These are phyloP conservation scores for Phenganax subtilis DNA, from an alignment of 92 coral and sea anemone species.

Conservation along the genomic window DNA sequence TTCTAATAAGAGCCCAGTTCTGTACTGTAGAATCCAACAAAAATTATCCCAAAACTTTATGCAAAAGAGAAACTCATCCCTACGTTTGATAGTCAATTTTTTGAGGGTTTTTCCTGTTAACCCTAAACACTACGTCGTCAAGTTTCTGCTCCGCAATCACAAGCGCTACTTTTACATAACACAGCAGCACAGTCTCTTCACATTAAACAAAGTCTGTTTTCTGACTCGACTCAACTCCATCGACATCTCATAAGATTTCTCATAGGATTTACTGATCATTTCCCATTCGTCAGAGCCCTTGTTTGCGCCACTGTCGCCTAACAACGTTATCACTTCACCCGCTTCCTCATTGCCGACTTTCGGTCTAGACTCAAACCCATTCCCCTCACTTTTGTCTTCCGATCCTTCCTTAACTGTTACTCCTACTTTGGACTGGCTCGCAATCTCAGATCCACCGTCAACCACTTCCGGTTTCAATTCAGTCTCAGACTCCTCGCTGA, in stretches of 20 bases:
- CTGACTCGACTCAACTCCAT: conserved; percentile 19
- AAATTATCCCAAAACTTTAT: too few relatives aligned
- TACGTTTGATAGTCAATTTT: too few relatives aligned
- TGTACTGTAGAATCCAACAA: too few relatives aligned
- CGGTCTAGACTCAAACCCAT: neutral
- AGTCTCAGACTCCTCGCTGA: conserved; percentile 23
- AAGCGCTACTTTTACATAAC: neutral
- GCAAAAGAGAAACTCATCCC: too few relatives aligned
- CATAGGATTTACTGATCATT: conserved; percentile 5
- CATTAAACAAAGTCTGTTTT: conserved; percentile 28
- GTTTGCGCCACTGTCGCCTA: neutral
- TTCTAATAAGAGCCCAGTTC: too few relatives aligned
- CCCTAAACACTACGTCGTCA: too few relatives aligned
- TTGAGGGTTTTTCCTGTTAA: too few relatives aligned
- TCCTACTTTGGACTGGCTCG: neutral
- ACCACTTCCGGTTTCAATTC: neutral
- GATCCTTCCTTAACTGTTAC: too few relatives aligned
- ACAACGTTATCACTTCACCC: neutral
- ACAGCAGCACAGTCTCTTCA: conserved; percentile 35
- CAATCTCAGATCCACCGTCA: neutral
- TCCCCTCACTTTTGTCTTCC: neutral
- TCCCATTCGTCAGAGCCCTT: conserved; percentile 25
- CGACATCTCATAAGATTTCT: conserved; percentile 18
- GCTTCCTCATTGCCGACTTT: neutral
- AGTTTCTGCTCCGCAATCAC: neutral